Evolutionary conservation across 2,888 invertebrate genomes (phyloP).

Genomic region (Morpho achilles): DNA sequence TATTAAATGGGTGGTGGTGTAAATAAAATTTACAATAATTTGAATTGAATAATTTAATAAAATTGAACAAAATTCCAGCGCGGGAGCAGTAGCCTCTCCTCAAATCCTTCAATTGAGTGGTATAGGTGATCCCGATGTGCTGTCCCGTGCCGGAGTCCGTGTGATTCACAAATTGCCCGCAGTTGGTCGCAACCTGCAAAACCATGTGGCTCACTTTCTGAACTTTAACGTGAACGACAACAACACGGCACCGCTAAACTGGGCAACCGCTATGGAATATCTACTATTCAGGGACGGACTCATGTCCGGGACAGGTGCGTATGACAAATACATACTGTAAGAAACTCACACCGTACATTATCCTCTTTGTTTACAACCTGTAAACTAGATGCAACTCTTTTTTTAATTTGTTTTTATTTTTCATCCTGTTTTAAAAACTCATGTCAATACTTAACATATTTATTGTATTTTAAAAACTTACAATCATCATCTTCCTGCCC

Average conservation of each 20-base stretch:
- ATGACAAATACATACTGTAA: too few relatives aligned
- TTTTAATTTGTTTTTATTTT: too few relatives aligned
- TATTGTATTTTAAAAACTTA: neutral
- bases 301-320: slow-evolving; percentile 90
- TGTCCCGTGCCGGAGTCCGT: slow-evolving; percentile 82
- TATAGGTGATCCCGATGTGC: slow-evolving; percentile 87
- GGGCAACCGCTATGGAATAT: slow-evolving; percentile 96
- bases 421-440: too few relatives aligned
- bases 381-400: too few relatives aligned
- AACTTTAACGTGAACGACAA: slow-evolving; percentile 91
- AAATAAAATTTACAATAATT: too few relatives aligned
- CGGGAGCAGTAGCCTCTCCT: slow-evolving; percentile 95
- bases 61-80: slow-evolving; percentile 49
- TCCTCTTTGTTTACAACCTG: too few relatives aligned
- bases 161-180: slow-evolving; percentile 86
- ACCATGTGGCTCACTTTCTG: slow-evolving; percentile 89
- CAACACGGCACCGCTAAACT: slow-evolving; percentile 91
- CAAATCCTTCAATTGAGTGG: slow-evolving; percentile 95
- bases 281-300: slow-evolving; percentile 91
- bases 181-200: slow-evolving; percentile 92
- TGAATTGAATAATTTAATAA: too few relatives aligned
- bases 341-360: too few relatives aligned
- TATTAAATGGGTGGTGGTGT: too few relatives aligned
- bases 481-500: too few relatives aligned
- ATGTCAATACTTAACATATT: neutral